Evolutionary conservation across 2,888 invertebrate species (phyloP).

Genomic region (Timandra comae): DNA sequence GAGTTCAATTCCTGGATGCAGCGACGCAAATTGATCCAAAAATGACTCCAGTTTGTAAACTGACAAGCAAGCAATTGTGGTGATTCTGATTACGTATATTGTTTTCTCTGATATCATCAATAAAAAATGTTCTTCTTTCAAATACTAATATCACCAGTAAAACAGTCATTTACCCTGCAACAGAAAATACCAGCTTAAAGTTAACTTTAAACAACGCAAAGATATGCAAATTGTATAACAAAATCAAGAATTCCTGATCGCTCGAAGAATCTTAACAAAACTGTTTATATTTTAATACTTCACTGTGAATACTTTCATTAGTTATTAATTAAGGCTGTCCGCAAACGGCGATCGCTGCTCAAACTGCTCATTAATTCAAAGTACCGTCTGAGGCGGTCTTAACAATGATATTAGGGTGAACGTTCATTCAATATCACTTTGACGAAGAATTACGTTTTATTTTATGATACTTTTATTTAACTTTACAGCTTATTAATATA

Average conservation of each 20-base stretch:
- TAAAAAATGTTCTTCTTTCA: neutral
- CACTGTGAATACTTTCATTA: constrained; percentile 36
- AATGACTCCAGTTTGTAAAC: too few relatives aligned
- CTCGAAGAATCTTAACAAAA: constrained; percentile 5
- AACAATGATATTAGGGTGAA: constrained; percentile 31
- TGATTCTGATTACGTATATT: too few relatives aligned
- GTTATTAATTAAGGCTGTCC: constrained; percentile 50
- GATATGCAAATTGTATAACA: neutral
- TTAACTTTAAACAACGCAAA: neutral
- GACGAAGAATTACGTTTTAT: too few relatives aligned
- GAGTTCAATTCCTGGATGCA: too few relatives aligned
- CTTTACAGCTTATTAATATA: too few relatives aligned
- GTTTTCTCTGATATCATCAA: neutral
- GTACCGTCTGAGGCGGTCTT: constrained; percentile 42
- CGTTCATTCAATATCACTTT: too few relatives aligned
- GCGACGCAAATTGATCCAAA: too few relatives aligned
- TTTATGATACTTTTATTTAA: too few relatives aligned
- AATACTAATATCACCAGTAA: neutral
- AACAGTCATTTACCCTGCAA: neutral
- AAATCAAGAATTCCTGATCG: too few relatives aligned
- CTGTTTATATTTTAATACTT: constrained; percentile 27
- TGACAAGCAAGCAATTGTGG: too few relatives aligned
- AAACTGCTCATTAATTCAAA: constrained; percentile 53
- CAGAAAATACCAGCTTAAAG: neutral
- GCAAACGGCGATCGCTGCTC: constrained; percentile 38